Evolutionary conservation across 30 jellyfish, hydroid and myxozoan genomes (phyloP).

Genomic region (Aurelia sp.): DNA sequence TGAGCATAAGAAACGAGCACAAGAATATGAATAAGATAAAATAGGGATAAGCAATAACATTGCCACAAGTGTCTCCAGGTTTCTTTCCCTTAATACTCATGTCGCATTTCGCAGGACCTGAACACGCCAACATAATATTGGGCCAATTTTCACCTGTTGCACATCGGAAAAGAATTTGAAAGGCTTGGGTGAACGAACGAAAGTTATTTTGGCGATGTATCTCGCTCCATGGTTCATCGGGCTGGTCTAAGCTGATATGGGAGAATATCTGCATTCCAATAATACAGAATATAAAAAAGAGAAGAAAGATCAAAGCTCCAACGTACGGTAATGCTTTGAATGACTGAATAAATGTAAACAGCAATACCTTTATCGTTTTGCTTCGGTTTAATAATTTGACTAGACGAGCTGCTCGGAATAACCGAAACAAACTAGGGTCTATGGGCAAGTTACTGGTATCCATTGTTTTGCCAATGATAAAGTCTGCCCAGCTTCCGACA

Average conservation of each 20-base stretch:
- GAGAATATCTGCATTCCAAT: conserved; percentile 83
- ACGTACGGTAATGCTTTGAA: conserved; percentile 91
- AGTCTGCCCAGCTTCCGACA: conserved; percentile 83
- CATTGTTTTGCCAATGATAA: conserved; percentile 48
- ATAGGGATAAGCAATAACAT: conserved; percentile 58
- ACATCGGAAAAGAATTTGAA: conserved; percentile 78
- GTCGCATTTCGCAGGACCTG: conserved; percentile 74
- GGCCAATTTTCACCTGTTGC: conserved; percentile 96
- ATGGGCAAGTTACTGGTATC: conserved; percentile 54
- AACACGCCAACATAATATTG: conserved; percentile 77
- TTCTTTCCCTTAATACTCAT: conserved; percentile 31
- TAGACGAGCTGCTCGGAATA: conserved; percentile 88
- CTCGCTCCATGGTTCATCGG: conserved; percentile 72
- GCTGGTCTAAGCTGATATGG: conserved; percentile 39
- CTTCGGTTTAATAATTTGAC: conserved; percentile 80
- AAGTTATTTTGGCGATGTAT: conserved; percentile 77
- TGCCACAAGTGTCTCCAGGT: conserved; percentile 73
- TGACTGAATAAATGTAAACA: conserved; percentile 83
- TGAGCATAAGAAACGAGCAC: conserved; percentile 64
- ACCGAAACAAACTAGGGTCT: conserved; percentile 71
- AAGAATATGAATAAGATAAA: conserved; percentile 36
- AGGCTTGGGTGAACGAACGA: conserved; percentile 72
- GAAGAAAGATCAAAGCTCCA: conserved; percentile 80
- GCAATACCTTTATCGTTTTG: conserved; percentile 61
- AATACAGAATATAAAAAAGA: conserved; percentile 77